Evolutionary conservation across 2,888 invertebrate genomes (phyloP).

Genomic region (Cantharis flavilabris): DNA sequence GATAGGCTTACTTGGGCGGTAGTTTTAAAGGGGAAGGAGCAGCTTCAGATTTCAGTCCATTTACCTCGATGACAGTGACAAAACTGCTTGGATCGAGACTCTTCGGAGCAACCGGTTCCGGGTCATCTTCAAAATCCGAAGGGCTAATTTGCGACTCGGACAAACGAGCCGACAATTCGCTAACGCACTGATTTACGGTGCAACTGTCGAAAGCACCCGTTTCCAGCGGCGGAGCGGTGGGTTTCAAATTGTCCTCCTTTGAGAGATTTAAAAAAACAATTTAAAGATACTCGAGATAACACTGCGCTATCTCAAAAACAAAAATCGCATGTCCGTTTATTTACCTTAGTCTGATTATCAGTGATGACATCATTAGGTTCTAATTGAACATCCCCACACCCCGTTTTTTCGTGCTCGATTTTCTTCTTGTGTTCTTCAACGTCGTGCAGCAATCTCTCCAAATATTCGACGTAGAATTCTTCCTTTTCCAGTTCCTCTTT

Average conservation of each 20-base stretch:
- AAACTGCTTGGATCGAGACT: constrained; percentile 67
- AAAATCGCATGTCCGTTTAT: constrained; percentile 19
- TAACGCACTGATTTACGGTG: constrained; percentile 70
- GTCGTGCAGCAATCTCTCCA: constrained; percentile 82
- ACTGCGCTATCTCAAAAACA: neutral
- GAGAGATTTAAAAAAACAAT: neutral
- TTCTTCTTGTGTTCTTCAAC: constrained; percentile 79
- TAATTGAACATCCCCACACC: constrained; percentile 32
- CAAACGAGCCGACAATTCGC: constrained; percentile 63
- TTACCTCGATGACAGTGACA: constrained; percentile 88
- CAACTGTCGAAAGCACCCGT: constrained; percentile 45
- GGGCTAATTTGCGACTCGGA: constrained; percentile 18
- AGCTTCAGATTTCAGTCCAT: constrained; percentile 66
- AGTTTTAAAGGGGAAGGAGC: constrained; percentile 21
- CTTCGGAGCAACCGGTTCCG: constrained; percentile 17
- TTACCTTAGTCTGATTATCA: constrained; percentile 41
- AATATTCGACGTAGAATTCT: constrained; percentile 87
- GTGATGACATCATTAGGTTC: constrained; percentile 35
- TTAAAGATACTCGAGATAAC: neutral
- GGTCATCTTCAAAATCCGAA: neutral
- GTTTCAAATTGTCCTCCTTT: constrained; percentile 16
- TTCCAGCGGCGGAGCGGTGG: constrained; percentile 39
- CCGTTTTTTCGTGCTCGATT: constrained; percentile 51
- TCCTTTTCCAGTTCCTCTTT: constrained; percentile 88
- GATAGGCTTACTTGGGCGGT: constrained; percentile 24